These are phyloP conservation scores for Cecidostiba fungosa DNA, from an alignment of 2,888 invertebrate species.

Conservation along the genomic window DNA sequence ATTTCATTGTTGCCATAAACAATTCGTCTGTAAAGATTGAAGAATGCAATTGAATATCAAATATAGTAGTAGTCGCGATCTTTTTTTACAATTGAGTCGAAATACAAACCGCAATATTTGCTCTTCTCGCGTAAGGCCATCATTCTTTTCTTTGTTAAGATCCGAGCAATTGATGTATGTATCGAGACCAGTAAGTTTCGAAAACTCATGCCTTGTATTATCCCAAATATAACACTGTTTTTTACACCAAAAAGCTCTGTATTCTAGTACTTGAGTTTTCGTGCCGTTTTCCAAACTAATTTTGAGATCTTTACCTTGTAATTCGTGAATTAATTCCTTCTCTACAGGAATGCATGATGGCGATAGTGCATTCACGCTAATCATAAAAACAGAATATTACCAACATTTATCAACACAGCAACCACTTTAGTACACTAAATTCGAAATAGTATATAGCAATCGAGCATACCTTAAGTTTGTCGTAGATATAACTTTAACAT, in stretches of 20 bases:
- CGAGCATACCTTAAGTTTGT: conserved; percentile 71
- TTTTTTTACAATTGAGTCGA: conserved; percentile 3
- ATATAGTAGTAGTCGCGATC: background rate
- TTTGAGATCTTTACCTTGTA: conserved; percentile 70
- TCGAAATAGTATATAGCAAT: too few relatives aligned
- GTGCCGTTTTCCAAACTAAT: conserved; percentile 76
- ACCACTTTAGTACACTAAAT: too few relatives aligned
- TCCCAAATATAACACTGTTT: conserved; percentile 83
- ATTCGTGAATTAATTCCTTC: conserved; percentile 43
- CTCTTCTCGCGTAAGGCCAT: conserved; percentile 83
- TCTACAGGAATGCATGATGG: background rate
- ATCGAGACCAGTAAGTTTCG: conserved; percentile 81
- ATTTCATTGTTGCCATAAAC: conserved; percentile 88
- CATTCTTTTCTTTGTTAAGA: conserved; percentile 76
- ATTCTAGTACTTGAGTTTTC: conserved; percentile 73
- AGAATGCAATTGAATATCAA: background rate
- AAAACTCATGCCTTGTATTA: conserved; percentile 78
- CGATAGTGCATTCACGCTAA: background rate
- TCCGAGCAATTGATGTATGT: conserved; percentile 77
- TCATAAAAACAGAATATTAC: background rate
- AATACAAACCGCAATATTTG: conserved; percentile 84
- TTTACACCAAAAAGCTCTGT: conserved; percentile 81
- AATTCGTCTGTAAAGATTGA: conserved; percentile 82
- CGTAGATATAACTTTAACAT: conserved; percentile 77
- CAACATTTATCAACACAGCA: too few relatives aligned